These are phyloP conservation scores for Chanos chanos DNA, from an alignment of 2,797 vertebrate species.

Conservation along the genomic window DNA sequence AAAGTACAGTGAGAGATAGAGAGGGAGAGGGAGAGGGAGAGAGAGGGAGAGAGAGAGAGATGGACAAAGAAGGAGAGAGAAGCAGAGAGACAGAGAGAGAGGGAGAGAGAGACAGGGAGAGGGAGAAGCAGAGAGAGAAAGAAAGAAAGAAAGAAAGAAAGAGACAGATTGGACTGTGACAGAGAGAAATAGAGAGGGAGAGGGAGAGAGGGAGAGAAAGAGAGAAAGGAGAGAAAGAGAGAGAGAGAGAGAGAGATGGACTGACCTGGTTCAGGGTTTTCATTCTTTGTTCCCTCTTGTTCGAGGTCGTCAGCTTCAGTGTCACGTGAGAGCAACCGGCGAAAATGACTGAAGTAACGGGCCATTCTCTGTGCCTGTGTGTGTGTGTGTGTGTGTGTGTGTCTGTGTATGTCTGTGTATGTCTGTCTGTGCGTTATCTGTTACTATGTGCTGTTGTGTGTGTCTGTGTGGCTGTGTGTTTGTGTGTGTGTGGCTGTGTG, in stretches of 20 bases:
- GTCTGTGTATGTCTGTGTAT: neutral
- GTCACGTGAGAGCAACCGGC: constrained; percentile 39
- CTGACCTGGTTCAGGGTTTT: constrained; percentile 40
- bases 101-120: neutral
- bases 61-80: neutral
- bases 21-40: neutral
- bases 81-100: neutral
- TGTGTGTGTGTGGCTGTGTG: neutral
- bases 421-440: neutral
- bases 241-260: neutral
- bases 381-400: neutral
- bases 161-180: constrained; percentile 37
- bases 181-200: neutral
- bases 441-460: too few species aligned
- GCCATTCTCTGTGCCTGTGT: constrained; percentile 28
- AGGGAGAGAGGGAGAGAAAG: neutral
- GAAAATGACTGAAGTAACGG: constrained; percentile 40
- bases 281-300: constrained; percentile 37
- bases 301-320: constrained; percentile 42
- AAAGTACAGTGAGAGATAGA: neutral
- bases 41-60: neutral
- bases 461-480: neutral
- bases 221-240: neutral
- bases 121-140: neutral
- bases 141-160: neutral